A percentile compares a stretch with the other conserved stretches of the same genome.
Evolutionary conservation across 1,140 invertebrate genomes (phyloP).

Genomic region (Dermatophagoides farinae): DNA sequence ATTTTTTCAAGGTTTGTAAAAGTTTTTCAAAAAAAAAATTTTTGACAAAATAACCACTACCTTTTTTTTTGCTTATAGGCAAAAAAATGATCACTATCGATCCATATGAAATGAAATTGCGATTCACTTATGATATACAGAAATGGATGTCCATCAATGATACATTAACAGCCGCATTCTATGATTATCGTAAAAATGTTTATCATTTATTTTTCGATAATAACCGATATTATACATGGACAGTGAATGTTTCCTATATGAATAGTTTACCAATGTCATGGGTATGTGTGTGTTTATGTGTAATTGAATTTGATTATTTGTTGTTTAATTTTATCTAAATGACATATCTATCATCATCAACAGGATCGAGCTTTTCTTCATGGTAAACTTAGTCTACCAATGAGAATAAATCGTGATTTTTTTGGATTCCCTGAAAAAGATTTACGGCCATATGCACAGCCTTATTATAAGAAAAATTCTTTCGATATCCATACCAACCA

Average conservation of each 20-base stretch:
- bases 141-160: slow-evolving; percentile 11
- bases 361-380: slow-evolving; percentile 12
- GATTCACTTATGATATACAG: slow-evolving; percentile 8
- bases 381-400: background rate
- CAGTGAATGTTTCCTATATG: slow-evolving; percentile 4
- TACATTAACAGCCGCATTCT: slow-evolving; percentile 5
- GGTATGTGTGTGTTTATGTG: background rate
- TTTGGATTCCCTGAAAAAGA: slow-evolving; percentile 2
- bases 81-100: slow-evolving; percentile 10
- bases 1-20: slow-evolving; percentile 10
- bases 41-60: too few species aligned
- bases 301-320: background rate
- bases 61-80: background rate
- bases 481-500: too few species aligned
- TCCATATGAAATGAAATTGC: slow-evolving; percentile 9
- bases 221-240: slow-evolving; percentile 6
- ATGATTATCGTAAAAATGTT: slow-evolving; percentile 1
- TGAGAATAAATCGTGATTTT: slow-evolving; percentile 7
- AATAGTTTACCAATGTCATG: slow-evolving; percentile 9
- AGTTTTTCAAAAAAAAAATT: background rate
- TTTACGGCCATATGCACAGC: background rate
- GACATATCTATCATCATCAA: background rate
- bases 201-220: slow-evolving; percentile 8
- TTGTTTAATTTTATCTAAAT: background rate
- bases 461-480: background rate